Conservation (phyloP, 2,888 invertebrate genomes). For the Phytoseiulus persimilis region DNA sequence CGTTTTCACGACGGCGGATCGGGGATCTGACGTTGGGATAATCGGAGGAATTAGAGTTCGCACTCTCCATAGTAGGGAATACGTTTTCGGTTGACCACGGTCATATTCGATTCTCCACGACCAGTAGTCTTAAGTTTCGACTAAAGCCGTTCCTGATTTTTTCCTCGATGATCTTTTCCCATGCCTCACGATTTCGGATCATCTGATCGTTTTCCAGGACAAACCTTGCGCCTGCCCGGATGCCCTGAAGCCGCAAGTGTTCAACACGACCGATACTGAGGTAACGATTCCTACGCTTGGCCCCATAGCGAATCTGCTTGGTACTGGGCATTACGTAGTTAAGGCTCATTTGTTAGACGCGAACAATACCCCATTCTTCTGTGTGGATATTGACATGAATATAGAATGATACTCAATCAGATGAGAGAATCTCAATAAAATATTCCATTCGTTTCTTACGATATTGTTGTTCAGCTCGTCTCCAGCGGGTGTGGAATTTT, state of each 20-base stretch:
- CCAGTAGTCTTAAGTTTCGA: no score
- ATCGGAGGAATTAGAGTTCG: no score
- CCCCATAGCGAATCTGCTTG: neutral
- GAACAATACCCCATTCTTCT: neutral
- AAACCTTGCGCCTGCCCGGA: neutral
- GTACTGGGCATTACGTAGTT: neutral
- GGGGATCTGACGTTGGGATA: no score
- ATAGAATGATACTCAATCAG: neutral
- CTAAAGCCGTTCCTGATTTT: no score
- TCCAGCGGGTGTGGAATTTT: neutral
- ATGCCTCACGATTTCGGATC: no score
- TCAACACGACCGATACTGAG: neutral
- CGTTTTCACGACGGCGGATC: no score
- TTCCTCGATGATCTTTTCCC: no score
- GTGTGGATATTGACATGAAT: neutral
- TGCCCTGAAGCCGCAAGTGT: neutral
- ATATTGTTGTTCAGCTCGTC: neutral
- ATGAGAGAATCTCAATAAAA: neutral
- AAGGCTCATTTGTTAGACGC: neutral
- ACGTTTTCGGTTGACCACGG: no score
- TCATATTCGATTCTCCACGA: no score
- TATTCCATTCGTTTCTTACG: neutral
- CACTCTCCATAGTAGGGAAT: no score
- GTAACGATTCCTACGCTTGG: neutral
- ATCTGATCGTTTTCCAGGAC: neutral